phyloP scores from a whole-genome alignment of 2,888 invertebrate genomes.

The Malacosoma neustria region DNA sequence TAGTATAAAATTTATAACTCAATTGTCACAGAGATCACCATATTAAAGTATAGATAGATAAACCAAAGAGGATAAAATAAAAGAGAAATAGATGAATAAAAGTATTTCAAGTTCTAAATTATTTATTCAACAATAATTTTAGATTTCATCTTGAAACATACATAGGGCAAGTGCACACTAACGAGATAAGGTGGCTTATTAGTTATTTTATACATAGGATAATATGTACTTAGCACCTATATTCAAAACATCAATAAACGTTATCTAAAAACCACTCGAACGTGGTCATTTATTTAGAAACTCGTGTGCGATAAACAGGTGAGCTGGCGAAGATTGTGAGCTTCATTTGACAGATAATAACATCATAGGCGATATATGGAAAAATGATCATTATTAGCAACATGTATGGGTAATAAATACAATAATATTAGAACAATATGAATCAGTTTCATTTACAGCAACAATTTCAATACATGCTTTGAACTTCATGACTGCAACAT shows the following conservation, averaged over 20 bases:
- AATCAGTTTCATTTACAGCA: conserved; percentile 25
- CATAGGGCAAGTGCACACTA: conserved; percentile 3
- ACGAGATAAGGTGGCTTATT: conserved; percentile 22
- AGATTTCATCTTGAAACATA: conserved; percentile 1
- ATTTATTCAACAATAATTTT: conserved; percentile 23
- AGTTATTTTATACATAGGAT: conserved; percentile 18
- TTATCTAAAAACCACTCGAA: conserved; percentile 52
- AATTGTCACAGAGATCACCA: too few relatives aligned
- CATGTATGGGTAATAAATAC: conserved; percentile 25
- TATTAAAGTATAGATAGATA: too few relatives aligned
- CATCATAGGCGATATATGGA: conserved; percentile 40
- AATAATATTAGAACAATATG: conserved; percentile 19
- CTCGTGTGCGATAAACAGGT: conserved; percentile 42
- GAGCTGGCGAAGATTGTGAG: conserved; percentile 37
- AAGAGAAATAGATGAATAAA: conserved; percentile 11
- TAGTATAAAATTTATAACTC: conserved; percentile 1
- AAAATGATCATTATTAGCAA: conserved; percentile 39
- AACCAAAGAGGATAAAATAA: conserved; percentile 9
- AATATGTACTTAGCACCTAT: conserved; percentile 35
- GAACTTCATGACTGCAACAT: conserved; percentile 29
- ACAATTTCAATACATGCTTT: conserved; percentile 29
- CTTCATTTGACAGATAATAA: conserved; percentile 55
- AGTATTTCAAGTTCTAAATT: conserved; percentile 19
- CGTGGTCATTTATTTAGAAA: conserved; percentile 46
- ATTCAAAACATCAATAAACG: conserved; percentile 46